Percentiles rank a stretch among this genome's conserved stretches.
Conservation (phyloP, 2,797 vertebrate species). For the Neosilurus mollespiculum region DNA sequence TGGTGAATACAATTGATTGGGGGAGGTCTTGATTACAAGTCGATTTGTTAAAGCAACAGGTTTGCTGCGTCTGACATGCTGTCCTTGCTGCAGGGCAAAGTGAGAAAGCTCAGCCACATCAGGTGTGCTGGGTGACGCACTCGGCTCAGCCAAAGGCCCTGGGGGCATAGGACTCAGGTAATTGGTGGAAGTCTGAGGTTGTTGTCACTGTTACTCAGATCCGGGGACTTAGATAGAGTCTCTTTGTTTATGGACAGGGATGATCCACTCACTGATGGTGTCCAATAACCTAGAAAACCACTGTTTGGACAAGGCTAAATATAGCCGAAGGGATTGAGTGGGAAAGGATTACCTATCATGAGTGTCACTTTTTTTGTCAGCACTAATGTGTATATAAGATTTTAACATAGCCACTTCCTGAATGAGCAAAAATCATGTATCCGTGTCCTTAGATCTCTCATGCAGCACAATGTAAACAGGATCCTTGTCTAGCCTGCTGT, state of each 20-base stretch:
- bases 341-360: slow-evolving; percentile 56
- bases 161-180: slow-evolving; percentile 55
- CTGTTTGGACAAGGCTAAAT: slow-evolving; percentile 65
- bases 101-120: slow-evolving; percentile 50
- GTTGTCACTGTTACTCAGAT: slow-evolving; percentile 63
- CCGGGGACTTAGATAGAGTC: slow-evolving; percentile 60
- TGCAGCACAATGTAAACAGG: slow-evolving; percentile 60
- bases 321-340: slow-evolving; percentile 58
- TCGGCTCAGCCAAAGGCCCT: slow-evolving; percentile 46
- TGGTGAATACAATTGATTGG: slow-evolving; percentile 37
- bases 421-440: slow-evolving; percentile 34
- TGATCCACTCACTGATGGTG: slow-evolving; percentile 63
- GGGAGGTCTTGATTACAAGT: slow-evolving; percentile 57
- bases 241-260: slow-evolving; percentile 61
- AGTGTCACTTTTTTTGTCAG: slow-evolving; percentile 57
- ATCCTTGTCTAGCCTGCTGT: slow-evolving; percentile 51
- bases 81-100: slow-evolving; percentile 41
- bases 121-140: slow-evolving; percentile 51
- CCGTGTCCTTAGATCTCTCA: slow-evolving; percentile 48
- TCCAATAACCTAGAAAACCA: slow-evolving; percentile 65
- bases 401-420: slow-evolving; percentile 54
- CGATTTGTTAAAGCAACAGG: slow-evolving; percentile 59
- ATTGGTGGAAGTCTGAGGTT: slow-evolving; percentile 63
- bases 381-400: slow-evolving; percentile 47
- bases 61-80: slow-evolving; percentile 47